Conservation (phyloP, 2,888 invertebrate genomes). For the Zhengitettix transpicula region DNA sequence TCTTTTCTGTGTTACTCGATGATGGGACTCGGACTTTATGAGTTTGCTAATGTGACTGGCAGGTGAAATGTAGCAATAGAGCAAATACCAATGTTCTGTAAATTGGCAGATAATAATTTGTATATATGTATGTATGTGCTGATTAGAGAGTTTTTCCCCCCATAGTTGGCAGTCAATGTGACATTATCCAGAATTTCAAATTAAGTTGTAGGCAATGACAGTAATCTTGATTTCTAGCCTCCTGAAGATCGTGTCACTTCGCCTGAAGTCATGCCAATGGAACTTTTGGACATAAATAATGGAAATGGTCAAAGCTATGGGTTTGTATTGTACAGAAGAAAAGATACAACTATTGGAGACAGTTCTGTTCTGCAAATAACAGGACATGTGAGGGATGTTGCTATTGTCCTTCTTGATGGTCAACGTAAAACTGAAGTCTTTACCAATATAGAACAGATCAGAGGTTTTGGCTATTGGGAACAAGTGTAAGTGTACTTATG, state of each 20-base stretch:
- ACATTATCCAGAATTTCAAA: no score
- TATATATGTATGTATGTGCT: no score
- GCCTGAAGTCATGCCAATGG: constrained; percentile 18
- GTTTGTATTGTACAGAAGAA: constrained; percentile 31
- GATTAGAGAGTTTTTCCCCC: no score
- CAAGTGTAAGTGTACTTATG: constrained; percentile 14
- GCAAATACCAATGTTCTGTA: no score
- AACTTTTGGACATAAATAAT: constrained; percentile 19
- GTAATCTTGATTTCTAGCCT: not conserved
- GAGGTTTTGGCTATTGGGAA: constrained; percentile 27
- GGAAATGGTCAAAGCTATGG: constrained; percentile 35
- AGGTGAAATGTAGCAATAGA: no score
- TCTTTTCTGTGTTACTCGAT: no score
- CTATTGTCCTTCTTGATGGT: constrained; percentile 31
- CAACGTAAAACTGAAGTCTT: constrained; percentile 23
- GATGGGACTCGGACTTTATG: no score
- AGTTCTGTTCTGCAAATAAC: constrained; percentile 22
- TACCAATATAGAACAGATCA: constrained; percentile 18
- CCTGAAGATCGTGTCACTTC: constrained; percentile 5
- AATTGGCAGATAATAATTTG: no score
- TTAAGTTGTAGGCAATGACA: no score
- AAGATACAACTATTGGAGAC: constrained; percentile 10
- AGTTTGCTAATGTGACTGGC: no score
- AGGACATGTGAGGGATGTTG: constrained; percentile 32
- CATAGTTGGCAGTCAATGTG: no score